Percentiles rank a stretch among this genome's conserved stretches.
Conservation (phyloP, 1,140 invertebrate species). For the Ostrea denselamellosa region DNA sequence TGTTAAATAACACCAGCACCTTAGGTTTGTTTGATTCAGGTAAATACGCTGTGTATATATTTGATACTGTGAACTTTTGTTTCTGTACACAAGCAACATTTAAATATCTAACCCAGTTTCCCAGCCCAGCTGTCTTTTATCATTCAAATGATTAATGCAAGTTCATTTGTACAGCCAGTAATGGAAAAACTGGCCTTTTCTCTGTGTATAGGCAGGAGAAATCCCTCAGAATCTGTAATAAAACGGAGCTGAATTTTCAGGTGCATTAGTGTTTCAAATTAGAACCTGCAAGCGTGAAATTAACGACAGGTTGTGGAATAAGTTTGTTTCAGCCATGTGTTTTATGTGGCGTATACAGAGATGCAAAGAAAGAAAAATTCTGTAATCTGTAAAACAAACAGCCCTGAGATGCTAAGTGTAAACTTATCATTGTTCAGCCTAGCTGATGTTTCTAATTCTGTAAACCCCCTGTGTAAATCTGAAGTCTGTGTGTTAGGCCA, state of each 20-base stretch:
- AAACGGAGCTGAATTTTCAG: slow-evolving; percentile 2
- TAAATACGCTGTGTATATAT: no score
- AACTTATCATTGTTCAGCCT: no score
- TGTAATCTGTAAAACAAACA: neutral
- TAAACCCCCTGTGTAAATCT: no score
- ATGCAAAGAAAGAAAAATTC: neutral
- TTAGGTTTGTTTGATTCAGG: no score
- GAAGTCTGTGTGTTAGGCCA: no score
- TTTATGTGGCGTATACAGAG: neutral
- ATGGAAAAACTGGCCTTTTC: neutral
- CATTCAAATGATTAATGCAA: neutral
- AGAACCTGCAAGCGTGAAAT: neutral
- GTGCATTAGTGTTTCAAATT: neutral
- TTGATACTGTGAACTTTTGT: no score
- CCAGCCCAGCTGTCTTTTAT: neutral
- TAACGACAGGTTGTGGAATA: neutral
- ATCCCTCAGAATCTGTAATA: neutral
- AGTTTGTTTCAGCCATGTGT: neutral
- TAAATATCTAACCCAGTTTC: no score
- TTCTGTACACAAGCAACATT: no score
- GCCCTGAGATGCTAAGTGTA: no score
- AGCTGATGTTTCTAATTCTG: no score
- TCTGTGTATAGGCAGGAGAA: neutral
- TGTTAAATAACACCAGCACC: no score
- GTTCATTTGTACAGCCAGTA: neutral